Evolutionary conservation across 2,797 vertebrate species (phyloP).

Genomic region (Sitta carolinensis): DNA sequence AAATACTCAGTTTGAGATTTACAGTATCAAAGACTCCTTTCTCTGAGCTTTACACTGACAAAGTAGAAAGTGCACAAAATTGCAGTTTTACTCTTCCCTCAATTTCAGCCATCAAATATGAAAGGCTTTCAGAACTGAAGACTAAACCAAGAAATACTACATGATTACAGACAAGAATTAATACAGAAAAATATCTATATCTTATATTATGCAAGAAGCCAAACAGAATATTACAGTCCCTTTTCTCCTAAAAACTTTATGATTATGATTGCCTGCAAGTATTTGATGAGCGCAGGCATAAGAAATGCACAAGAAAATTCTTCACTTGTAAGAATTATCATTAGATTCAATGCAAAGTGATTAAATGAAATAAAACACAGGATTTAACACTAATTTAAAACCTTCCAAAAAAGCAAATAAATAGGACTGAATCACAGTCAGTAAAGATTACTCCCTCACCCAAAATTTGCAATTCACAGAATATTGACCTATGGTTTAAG

Average conservation of each 20-base stretch:
- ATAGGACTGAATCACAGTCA: not conserved
- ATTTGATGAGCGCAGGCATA: not conserved
- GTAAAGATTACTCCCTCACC: not conserved
- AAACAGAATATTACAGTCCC: not conserved
- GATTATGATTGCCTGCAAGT: not conserved
- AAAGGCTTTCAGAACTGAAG: not conserved
- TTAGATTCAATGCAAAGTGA: not conserved
- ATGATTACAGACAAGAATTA: constrained; percentile 4
- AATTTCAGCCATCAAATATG: not conserved
- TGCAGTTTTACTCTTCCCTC: not conserved
- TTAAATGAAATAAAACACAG: not conserved
- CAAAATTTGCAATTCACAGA: not conserved
- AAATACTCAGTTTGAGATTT: not conserved
- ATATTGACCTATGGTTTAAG: not conserved
- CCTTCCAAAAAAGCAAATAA: not conserved
- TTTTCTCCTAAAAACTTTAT: constrained; percentile 36
- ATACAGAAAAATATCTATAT: not conserved
- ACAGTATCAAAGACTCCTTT: not conserved
- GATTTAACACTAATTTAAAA: not conserved
- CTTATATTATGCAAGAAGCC: not conserved
- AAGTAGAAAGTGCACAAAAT: not conserved
- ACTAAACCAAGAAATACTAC: not conserved
- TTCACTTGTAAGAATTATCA: not conserved
- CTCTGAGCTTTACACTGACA: not conserved
- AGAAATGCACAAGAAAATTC: not conserved